Conservation (phyloP, 2,888 invertebrate species). For the Vesta saturnalis region DNA sequence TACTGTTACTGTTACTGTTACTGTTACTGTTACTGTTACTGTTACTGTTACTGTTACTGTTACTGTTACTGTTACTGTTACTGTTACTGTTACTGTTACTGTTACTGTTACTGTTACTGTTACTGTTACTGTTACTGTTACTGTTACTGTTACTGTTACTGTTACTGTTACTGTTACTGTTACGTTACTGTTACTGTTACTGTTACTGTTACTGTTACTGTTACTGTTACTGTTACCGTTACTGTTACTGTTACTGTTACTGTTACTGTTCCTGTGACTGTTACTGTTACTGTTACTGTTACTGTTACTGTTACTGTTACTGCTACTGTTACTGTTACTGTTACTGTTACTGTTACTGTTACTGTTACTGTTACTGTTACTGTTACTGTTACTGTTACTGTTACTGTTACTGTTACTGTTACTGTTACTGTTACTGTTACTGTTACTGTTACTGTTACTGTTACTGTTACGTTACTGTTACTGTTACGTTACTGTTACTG, state of each 20-base stretch:
- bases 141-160: conserved; percentile 20
- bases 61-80: conserved; percentile 6
- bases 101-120: neutral
- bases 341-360: conserved; percentile 18
- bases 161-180: too few relatives aligned
- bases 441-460: too few relatives aligned
- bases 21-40: conserved; percentile 11
- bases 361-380: conserved; percentile 12
- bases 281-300: conserved; percentile 22
- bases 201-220: too few relatives aligned
- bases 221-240: too few relatives aligned
- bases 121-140: conserved; percentile 9
- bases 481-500: too few relatives aligned
- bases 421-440: conserved; percentile 4
- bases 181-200: too few relatives aligned
- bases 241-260: too few relatives aligned
- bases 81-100: neutral
- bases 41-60: conserved; percentile 8
- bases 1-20: conserved; percentile 9
- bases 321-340: conserved; percentile 17
- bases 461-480: too few relatives aligned
- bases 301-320: conserved; percentile 19
- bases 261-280: too few relatives aligned
- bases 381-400: conserved; percentile 18
- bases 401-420: conserved; percentile 17